Percentiles rank a stretch among this genome's conserved stretches.
Evolutionary conservation across 2,797 vertebrate species (phyloP).

Genomic region (Trichosurus vulpecula): DNA sequence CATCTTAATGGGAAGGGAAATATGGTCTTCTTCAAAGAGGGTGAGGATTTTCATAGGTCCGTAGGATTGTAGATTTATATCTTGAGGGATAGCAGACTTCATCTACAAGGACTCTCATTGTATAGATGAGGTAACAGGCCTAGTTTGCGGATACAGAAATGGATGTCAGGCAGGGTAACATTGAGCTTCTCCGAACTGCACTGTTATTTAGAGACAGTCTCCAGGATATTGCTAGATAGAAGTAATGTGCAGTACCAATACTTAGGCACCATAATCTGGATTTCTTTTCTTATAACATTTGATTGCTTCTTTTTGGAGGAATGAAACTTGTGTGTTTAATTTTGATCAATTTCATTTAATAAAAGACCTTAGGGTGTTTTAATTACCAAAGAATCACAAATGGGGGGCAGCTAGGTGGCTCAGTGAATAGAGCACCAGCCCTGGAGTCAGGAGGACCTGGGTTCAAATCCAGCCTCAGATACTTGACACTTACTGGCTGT

Average conservation of each 20-base stretch:
- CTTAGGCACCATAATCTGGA: neutral
- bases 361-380: neutral
- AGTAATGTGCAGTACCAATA: neutral
- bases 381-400: neutral
- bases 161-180: neutral
- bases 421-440: no score
- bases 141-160: neutral
- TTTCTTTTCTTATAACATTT: neutral
- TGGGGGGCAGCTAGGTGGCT: no score
- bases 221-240: neutral
- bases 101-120: neutral
- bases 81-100: neutral
- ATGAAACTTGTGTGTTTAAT: neutral
- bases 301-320: neutral
- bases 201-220: neutral
- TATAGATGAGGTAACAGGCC: neutral
- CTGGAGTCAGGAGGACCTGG: no score
- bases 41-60: neutral
- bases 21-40: neutral
- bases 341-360: neutral
- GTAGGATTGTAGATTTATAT: neutral
- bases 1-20: neutral
- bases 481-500: no score
- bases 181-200: neutral
- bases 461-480: no score